A percentile compares a stretch with the other conserved stretches of the same genome.
Evolutionary conservation across 1,140 invertebrate genomes (phyloP).

Genomic region (Brachionus plicatilis): DNA sequence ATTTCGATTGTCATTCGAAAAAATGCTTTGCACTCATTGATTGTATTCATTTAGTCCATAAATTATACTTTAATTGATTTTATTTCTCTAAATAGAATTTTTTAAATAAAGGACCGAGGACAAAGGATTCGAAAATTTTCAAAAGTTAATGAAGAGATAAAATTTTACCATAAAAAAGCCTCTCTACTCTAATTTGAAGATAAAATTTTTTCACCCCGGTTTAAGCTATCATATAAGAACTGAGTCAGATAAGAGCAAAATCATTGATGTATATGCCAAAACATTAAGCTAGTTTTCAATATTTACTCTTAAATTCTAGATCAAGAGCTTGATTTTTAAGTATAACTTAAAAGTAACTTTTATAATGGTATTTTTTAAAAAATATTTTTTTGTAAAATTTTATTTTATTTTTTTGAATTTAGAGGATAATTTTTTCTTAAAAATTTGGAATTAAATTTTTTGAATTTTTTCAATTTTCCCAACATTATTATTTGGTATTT

Average conservation of each 20-base stretch:
- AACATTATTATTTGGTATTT: no score
- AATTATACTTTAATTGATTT: background rate
- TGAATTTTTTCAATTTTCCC: no score
- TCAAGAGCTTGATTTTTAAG: background rate
- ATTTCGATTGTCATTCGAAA: background rate
- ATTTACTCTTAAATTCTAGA: background rate
- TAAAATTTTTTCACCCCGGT: background rate
- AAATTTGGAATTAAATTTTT: no score
- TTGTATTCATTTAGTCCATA: background rate
- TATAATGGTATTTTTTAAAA: background rate
- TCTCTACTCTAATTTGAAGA: background rate
- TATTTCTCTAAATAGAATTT: background rate
- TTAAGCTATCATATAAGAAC: background rate
- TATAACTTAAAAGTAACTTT: background rate
- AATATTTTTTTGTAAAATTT: background rate
- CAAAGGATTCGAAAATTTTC: background rate
- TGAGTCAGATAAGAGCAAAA: background rate
- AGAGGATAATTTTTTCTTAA: no score
- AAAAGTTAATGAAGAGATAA: background rate
- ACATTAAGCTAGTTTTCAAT: background rate
- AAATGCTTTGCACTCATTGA: background rate
- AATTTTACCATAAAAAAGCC: background rate
- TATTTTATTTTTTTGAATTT: background rate
- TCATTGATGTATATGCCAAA: background rate
- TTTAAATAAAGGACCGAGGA: background rate